phyloP scores from a whole-genome alignment of 2,797 vertebrate genomes.

The Caiman crocodilus region DNA sequence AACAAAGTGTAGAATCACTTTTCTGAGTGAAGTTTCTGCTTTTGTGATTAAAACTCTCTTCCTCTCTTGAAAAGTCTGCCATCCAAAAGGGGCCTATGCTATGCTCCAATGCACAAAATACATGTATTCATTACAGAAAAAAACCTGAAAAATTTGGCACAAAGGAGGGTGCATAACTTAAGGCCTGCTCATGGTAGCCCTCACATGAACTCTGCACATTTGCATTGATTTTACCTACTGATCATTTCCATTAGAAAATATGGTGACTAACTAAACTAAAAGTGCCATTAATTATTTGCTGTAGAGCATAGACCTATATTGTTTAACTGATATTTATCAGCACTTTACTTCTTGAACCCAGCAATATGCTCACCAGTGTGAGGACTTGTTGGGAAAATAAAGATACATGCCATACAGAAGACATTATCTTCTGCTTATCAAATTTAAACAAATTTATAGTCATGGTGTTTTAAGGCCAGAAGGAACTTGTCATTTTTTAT shows the following conservation, averaged over 20 bases:
- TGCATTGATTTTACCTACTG: conserved; percentile 67
- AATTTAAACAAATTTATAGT: background rate
- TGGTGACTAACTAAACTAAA: background rate
- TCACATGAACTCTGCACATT: conserved; percentile 68
- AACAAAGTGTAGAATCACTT: conserved; percentile 74
- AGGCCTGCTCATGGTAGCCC: conserved; percentile 56
- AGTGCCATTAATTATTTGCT: conserved; percentile 16
- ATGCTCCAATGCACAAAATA: conserved; percentile 81
- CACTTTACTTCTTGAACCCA: background rate
- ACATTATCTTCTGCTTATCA: background rate
- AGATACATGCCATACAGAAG: background rate
- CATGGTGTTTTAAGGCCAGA: background rate
- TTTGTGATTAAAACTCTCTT: conserved; percentile 80
- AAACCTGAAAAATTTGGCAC: conserved; percentile 70
- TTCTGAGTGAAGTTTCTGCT: conserved; percentile 71
- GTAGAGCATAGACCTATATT: conserved; percentile 9
- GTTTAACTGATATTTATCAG: background rate
- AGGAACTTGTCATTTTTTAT: background rate
- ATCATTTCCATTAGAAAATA: conserved; percentile 28
- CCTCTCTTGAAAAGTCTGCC: conserved; percentile 71
- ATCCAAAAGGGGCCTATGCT: conserved; percentile 68
- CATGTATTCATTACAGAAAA: conserved; percentile 77
- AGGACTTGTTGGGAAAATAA: background rate
- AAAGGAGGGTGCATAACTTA: conserved; percentile 74
- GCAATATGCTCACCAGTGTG: background rate